These are phyloP conservation scores for Apus apus DNA, from an alignment of 2,113 vertebrate genomes.

Conservation along the genomic window DNA sequence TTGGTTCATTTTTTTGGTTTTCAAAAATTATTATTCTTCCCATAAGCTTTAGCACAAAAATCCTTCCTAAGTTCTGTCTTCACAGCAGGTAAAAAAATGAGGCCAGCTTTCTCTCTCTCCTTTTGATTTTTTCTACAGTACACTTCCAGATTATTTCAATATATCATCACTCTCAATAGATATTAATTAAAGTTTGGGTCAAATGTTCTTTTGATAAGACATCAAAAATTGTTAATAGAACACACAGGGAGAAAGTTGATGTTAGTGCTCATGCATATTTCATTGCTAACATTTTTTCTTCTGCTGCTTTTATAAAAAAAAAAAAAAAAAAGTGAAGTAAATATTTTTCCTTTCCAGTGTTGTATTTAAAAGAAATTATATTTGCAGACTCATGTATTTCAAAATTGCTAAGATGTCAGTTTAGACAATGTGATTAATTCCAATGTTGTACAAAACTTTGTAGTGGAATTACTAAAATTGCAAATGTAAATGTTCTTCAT, in stretches of 20 bases:
- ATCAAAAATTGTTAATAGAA: neutral
- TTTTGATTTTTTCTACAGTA: neutral
- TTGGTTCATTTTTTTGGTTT: neutral
- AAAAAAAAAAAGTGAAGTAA: neutral
- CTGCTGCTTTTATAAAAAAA: neutral
- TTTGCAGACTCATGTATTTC: neutral
- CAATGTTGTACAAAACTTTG: neutral
- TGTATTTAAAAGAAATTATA: conserved; percentile 17
- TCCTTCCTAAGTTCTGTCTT: neutral
- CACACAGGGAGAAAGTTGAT: neutral
- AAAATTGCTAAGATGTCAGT: neutral
- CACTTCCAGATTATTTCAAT: conserved; percentile 30
- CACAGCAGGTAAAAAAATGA: neutral
- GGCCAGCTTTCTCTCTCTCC: neutral
- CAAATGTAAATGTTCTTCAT: neutral
- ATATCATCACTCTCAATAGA: neutral
- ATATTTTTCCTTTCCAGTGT: neutral
- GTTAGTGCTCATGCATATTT: conserved; percentile 33
- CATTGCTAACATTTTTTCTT: conserved; percentile 4
- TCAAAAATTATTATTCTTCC: neutral
- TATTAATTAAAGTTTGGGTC: conserved; percentile 19
- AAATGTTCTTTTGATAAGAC: conserved; percentile 28
- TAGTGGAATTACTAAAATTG: neutral
- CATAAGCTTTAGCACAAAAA: neutral
- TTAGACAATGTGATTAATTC: neutral